These are phyloP conservation scores for Hyperoodon ampullatus DNA, from an alignment of 2,113 vertebrate genomes.

Conservation along the genomic window DNA sequence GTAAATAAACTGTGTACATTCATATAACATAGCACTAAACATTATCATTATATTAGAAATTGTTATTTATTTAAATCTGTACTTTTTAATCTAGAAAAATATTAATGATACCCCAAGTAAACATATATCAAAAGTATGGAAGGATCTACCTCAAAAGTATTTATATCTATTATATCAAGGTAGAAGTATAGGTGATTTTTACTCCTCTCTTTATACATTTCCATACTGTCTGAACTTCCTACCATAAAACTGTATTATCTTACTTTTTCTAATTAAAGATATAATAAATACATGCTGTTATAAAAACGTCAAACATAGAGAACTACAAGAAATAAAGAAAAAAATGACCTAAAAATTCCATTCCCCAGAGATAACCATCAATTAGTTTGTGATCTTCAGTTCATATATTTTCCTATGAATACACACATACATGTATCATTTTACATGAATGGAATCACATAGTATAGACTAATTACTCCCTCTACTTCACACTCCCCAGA, in stretches of 20 bases:
- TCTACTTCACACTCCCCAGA: neutral
- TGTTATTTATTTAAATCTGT: neutral
- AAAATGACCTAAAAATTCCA: slow-evolving; percentile 19
- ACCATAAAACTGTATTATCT: neutral
- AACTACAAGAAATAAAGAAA: neutral
- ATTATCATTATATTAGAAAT: neutral
- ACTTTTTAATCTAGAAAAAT: slow-evolving; percentile 41
- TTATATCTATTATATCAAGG: neutral
- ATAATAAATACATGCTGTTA: neutral
- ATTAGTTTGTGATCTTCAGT: slow-evolving; percentile 11
- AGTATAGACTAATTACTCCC: neutral
- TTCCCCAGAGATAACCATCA: slow-evolving; percentile 6
- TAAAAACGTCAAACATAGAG: slow-evolving; percentile 32
- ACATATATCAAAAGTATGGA: neutral
- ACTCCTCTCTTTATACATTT: neutral
- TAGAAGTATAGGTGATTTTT: neutral
- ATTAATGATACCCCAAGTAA: neutral
- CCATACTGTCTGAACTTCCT: neutral
- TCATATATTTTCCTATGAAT: slow-evolving; percentile 30
- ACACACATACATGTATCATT: neutral
- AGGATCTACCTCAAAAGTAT: neutral
- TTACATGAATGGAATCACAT: slow-evolving; percentile 32
- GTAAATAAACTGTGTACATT: neutral
- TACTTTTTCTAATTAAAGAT: slow-evolving; percentile 49
- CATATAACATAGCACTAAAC: neutral